Percentiles rank a stretch among this genome's conserved stretches.
These are phyloP conservation scores for Ornithoptera alexandrae DNA, from an alignment of 2,888 invertebrate genomes.

Conservation along the genomic window DNA sequence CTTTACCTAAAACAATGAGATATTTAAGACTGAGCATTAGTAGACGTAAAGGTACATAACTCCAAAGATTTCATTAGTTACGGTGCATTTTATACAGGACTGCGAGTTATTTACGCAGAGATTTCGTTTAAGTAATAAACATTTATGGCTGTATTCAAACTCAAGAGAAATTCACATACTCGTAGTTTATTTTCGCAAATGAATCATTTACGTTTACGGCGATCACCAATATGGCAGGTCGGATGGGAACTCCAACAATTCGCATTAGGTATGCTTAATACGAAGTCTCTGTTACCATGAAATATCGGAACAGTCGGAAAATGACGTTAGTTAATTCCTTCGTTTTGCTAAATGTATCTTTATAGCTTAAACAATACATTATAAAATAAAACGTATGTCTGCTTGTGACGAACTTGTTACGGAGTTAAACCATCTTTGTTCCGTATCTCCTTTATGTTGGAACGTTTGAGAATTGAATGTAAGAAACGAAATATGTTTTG, in stretches of 20 bases:
- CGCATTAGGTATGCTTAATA: constrained; percentile 12
- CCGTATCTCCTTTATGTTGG: constrained; percentile 6
- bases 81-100: too few relatives aligned
- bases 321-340: not conserved
- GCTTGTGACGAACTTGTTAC: not conserved
- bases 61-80: too few relatives aligned
- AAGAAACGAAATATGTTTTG: not conserved
- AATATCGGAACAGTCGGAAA: not conserved
- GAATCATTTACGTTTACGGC: constrained; percentile 12
- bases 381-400: not conserved
- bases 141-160: too few relatives aligned
- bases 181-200: constrained; percentile 3
- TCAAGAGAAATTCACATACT: not conserved
- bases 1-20: too few relatives aligned
- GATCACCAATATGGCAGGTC: constrained; percentile 1
- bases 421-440: not conserved
- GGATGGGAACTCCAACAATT: constrained; percentile 11
- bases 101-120: too few relatives aligned
- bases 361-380: not conserved
- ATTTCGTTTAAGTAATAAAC: too few relatives aligned
- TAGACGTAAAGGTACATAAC: too few relatives aligned
- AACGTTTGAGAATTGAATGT: not conserved
- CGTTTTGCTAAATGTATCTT: constrained; percentile 3
- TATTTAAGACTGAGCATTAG: too few relatives aligned
- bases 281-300: constrained; percentile 8